A percentile compares a stretch with the other conserved stretches of the same genome.
Evolutionary conservation across 1,140 invertebrate genomes (phyloP).

Genomic region (Drosophila parvula): DNA sequence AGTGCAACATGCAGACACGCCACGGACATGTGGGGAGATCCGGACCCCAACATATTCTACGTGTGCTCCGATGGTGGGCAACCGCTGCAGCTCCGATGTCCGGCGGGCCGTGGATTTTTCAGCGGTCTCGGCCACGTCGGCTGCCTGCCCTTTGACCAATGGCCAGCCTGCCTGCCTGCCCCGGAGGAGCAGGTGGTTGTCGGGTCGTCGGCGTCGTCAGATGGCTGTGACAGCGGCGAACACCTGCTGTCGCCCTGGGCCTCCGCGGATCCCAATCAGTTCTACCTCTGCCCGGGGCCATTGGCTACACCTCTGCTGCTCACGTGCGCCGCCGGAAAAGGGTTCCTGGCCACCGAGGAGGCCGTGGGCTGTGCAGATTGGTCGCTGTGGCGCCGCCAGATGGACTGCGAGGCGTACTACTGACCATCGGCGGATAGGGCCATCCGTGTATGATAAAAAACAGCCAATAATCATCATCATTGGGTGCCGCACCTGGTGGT

Average conservation of each 20-base stretch:
- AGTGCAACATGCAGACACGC: constrained; percentile 74
- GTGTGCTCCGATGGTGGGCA: constrained; percentile 62
- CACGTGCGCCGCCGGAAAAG: constrained; percentile 60
- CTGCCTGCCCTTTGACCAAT: constrained; percentile 69
- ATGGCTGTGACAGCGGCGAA: constrained; percentile 43
- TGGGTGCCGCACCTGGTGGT: constrained; percentile 1
- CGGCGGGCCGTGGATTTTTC: constrained; percentile 77
- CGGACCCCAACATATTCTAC: constrained; percentile 81
- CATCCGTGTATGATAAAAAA: constrained; percentile 14
- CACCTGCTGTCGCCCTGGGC: constrained; percentile 61
- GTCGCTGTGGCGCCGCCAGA: constrained; percentile 67
- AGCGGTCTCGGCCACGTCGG: constrained; percentile 70
- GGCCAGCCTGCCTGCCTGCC: constrained; percentile 70
- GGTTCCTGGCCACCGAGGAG: constrained; percentile 61
- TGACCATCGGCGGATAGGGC: constrained; percentile 32
- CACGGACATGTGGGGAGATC: constrained; percentile 81
- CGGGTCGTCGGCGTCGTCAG: constrained; percentile 6
- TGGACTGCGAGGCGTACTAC: constrained; percentile 69
- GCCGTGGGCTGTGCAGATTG: constrained; percentile 75
- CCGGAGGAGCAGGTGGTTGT: constrained; percentile 16
- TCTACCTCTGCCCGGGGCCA: constrained; percentile 68
- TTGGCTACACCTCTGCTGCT: constrained; percentile 61
- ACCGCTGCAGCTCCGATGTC: constrained; percentile 68
- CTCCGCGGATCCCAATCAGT: constrained; percentile 68
- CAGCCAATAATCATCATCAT: constrained; percentile 31